Evolutionary conservation across 2,797 vertebrate genomes (phyloP), one percentile per base, ranked within the genome.

Genomic region (Poecilia picta): DNA sequence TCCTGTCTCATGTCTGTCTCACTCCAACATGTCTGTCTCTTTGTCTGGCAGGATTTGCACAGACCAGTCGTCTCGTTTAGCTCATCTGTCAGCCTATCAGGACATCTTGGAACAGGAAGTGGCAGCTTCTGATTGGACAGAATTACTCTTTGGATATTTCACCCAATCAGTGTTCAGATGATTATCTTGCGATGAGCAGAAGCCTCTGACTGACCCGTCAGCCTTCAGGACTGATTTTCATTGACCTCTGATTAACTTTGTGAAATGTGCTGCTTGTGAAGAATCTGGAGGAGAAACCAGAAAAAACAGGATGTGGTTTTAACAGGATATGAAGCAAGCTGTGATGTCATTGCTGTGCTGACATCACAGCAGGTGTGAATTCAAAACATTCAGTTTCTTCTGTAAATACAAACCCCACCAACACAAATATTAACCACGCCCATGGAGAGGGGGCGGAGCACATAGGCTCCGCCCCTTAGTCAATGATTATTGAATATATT

Each of bases 51-150:
- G 92, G 93, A 76, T 92, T 92, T 83, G 88, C 85, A 82, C 92
- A 92, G 88, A 90, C 73, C 85, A 92, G 92, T 88, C 91, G 91
- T 8, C 89, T 94, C 81, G 91, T 94, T 83, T 94, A 93, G 88
- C 55, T 51, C 81, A 82, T 77, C 89, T 77, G 47, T 76, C 76
- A 62, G 72, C 83, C 85, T 81, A 51, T 86, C 89, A 91, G 77
- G 91, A 91, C 80, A 12, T 77, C 88, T 80, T 77, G 45, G 79
- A 80, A 87, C 81, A 90, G 85, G 87, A 91, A 91, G 88, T 78
- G 85, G 86, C 75, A 55, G 62, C 72, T 82, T 77, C 73, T 88
- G 78, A 80, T 77, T 85, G 75, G 76, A 85, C 62, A 76, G 78
- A 75, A 70, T 73, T 66, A 78, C 51, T 68, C 71, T 51, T 80